These are phyloP conservation scores for Arrhopalites spinosus DNA, from an alignment of 2,888 invertebrate species.

Conservation along the genomic window DNA sequence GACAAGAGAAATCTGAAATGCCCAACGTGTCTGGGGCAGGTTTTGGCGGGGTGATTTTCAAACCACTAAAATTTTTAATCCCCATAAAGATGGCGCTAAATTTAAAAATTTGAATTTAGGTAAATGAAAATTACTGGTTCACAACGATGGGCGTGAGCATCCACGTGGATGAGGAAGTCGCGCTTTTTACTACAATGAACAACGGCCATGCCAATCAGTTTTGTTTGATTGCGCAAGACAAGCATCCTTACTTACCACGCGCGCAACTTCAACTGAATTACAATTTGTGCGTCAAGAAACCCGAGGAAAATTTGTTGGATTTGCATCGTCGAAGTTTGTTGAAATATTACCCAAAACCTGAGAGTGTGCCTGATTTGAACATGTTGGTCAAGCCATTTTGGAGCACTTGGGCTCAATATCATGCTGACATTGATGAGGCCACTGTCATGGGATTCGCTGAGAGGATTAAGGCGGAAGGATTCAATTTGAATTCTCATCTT, in stretches of 20 bases:
- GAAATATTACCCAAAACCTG: conserved; percentile 32
- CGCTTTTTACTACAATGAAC: conserved; percentile 45
- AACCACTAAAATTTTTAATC: too few relatives aligned
- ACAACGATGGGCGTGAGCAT: conserved; percentile 48
- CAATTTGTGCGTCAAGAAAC: conserved; percentile 27
- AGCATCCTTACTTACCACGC: conserved; percentile 22
- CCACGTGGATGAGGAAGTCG: conserved; percentile 45
- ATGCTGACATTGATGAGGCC: conserved; percentile 22
- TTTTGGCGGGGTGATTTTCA: conserved; percentile 47
- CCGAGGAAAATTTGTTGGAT: conserved; percentile 36
- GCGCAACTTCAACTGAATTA: conserved; percentile 37
- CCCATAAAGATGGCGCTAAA: too few relatives aligned
- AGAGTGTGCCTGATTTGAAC: conserved; percentile 32
- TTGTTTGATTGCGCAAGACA: conserved; percentile 33
- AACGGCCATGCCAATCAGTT: conserved; percentile 31
- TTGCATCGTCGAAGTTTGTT: conserved; percentile 26
- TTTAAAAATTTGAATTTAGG: too few relatives aligned
- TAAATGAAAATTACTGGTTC: conserved; percentile 54
- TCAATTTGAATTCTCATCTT: conserved; percentile 63
- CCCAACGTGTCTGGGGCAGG: conserved; percentile 32
- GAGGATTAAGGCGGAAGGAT: conserved; percentile 44
- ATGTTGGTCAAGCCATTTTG: conserved; percentile 42
- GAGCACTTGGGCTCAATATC: conserved; percentile 42
- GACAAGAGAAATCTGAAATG: conserved; percentile 21
- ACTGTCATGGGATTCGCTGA: conserved; percentile 45